These are phyloP conservation scores for Numenius arquata DNA, from an alignment of 2,113 vertebrate genomes.

Conservation along the genomic window DNA sequence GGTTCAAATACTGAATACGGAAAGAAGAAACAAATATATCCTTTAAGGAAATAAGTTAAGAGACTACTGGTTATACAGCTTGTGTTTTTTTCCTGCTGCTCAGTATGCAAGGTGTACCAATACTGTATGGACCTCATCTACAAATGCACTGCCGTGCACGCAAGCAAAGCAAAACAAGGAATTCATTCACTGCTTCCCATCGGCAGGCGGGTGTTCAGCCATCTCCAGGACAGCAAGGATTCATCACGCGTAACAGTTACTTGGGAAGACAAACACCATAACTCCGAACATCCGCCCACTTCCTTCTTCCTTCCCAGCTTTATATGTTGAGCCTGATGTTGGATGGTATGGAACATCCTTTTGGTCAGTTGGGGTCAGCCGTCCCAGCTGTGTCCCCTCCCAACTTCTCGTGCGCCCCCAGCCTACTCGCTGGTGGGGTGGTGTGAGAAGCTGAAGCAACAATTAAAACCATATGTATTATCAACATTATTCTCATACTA, in stretches of 20 bases:
- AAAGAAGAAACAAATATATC: neutral
- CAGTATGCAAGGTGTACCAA: neutral
- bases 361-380: neutral
- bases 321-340: neutral
- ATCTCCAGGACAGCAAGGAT: neutral
- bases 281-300: neutral
- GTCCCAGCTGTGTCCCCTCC: neutral
- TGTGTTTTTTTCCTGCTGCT: neutral
- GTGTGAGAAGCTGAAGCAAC: neutral
- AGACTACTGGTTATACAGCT: neutral
- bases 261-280: neutral
- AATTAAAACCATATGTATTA: neutral
- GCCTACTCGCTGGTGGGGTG: neutral
- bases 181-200: neutral
- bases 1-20: neutral
- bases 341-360: neutral
- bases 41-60: neutral
- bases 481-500: neutral
- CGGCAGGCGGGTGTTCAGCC: neutral
- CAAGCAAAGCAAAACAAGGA: neutral
- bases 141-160: neutral
- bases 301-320: neutral
- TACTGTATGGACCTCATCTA: neutral
- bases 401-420: neutral
- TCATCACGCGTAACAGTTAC: neutral